These are phyloP conservation scores for Acanthosepion pharaonis DNA, from an alignment of 2,888 invertebrate species.

Conservation along the genomic window DNA sequence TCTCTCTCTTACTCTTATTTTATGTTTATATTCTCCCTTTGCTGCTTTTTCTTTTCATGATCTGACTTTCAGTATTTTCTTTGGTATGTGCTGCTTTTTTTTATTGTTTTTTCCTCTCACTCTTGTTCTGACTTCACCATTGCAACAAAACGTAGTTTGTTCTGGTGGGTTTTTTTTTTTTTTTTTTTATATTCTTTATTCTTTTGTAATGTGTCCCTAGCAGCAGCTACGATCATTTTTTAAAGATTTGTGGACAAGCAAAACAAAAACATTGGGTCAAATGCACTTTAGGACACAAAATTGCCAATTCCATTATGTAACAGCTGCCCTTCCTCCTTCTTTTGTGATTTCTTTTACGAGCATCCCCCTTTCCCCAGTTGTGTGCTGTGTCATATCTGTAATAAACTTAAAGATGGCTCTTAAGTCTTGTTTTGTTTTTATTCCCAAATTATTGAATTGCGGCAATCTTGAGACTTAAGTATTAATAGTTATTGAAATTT, in stretches of 20 bases:
- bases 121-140: not conserved
- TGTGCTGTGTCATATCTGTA: constrained; percentile 44
- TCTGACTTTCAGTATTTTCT: not conserved
- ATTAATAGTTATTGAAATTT: too few species aligned
- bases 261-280: constrained; percentile 17
- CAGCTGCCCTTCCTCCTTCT: not conserved
- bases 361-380: not conserved
- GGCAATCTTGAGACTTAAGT: not conserved
- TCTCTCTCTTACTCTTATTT: too few species aligned
- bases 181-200: too few species aligned
- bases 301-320: constrained; percentile 18
- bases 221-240: not conserved
- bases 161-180: not conserved
- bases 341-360: not conserved
- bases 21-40: too few species aligned
- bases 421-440: not conserved
- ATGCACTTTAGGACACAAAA: constrained; percentile 16
- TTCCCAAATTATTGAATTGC: not conserved
- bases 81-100: not conserved
- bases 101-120: not conserved
- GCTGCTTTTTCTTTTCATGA: not conserved
- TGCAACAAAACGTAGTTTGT: not conserved
- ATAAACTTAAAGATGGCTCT: constrained; percentile 39
- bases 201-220: not conserved
- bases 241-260: not conserved